Conservation (phyloP, 2,113 vertebrate species). For the Gadus chalcogrammus region DNA sequence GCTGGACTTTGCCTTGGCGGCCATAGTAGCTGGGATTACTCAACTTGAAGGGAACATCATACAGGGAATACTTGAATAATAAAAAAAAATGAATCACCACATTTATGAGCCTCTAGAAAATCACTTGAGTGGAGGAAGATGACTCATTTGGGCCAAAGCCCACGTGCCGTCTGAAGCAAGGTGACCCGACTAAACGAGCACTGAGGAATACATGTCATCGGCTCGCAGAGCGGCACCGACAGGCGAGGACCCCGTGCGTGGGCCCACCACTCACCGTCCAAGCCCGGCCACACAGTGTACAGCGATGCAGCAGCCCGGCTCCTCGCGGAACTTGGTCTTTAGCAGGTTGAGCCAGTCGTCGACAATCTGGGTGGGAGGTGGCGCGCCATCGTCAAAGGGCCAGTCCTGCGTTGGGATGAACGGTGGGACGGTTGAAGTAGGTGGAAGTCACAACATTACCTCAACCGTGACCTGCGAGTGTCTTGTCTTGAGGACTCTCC, state of each 20-base stretch:
- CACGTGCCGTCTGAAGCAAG: too few relatives aligned
- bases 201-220: too few relatives aligned
- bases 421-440: neutral
- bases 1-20: too few relatives aligned
- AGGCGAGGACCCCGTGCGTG: neutral
- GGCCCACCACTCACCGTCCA: slow-evolving; percentile 77
- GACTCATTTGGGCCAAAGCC: too few relatives aligned
- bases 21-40: too few relatives aligned
- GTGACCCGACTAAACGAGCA: too few relatives aligned
- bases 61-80: too few relatives aligned
- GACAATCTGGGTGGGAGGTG: slow-evolving; percentile 92
- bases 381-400: slow-evolving; percentile 97
- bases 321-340: slow-evolving; percentile 93
- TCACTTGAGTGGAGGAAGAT: too few relatives aligned
- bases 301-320: slow-evolving; percentile 92
- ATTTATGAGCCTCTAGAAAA: too few relatives aligned
- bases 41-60: too few relatives aligned
- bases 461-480: neutral
- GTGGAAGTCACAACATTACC: neutral
- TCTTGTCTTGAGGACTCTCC: neutral
- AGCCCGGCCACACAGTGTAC: slow-evolving; percentile 96
- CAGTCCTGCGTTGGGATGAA: slow-evolving; percentile 79
- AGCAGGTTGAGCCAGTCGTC: slow-evolving; percentile 96
- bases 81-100: too few relatives aligned
- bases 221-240: neutral